Conservation (phyloP, 2,113 vertebrate genomes). For the Aspiorhynchus laticeps region DNA sequence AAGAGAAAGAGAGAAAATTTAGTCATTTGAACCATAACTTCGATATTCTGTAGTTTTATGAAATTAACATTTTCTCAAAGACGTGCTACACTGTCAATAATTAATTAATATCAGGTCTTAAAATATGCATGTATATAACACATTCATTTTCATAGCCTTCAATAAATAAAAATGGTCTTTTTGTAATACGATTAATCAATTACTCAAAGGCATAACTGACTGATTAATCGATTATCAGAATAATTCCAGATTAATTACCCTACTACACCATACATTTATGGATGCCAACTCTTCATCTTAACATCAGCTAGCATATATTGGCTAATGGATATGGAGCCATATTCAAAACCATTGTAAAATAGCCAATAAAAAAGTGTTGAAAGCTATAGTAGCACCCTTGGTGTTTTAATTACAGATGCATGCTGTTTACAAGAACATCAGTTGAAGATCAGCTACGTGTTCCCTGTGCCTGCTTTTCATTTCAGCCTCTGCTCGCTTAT, state of each 20-base stretch:
- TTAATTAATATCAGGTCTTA: too few species aligned
- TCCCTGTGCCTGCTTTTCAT: neutral
- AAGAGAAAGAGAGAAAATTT: conserved; percentile 1
- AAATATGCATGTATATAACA: neutral
- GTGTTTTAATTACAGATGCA: neutral
- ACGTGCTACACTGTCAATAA: too few species aligned
- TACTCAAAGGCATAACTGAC: neutral
- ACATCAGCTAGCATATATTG: neutral
- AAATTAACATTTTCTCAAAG: neutral
- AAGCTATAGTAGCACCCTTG: neutral
- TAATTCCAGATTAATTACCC: neutral
- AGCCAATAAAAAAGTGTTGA: neutral
- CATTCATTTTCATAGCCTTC: neutral
- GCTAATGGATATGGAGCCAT: neutral
- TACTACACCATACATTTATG: neutral
- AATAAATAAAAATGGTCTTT: neutral
- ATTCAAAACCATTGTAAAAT: neutral
- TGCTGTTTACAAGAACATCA: conserved; percentile 4
- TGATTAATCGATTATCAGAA: neutral
- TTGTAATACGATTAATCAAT: neutral
- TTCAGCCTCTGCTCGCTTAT: neutral
- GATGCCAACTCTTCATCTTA: neutral
- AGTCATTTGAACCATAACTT: neutral
- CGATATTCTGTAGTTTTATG: neutral
- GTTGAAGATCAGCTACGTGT: neutral